These are phyloP conservation scores for Hedychridium roseum DNA, from an alignment of 2,888 invertebrate species.

Conservation along the genomic window DNA sequence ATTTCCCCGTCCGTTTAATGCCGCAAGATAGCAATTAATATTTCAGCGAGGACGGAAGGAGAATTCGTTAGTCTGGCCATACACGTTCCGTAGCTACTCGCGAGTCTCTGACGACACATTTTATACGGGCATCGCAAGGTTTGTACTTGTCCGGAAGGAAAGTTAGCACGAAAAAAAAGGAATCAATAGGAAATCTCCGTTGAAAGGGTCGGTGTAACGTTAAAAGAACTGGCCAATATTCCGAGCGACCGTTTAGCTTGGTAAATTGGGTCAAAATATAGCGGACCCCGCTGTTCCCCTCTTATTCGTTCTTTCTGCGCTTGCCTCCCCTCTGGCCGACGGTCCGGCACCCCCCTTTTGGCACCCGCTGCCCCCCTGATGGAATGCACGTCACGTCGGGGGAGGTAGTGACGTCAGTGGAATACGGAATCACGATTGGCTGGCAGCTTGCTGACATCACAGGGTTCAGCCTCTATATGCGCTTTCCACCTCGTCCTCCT, in stretches of 20 bases:
- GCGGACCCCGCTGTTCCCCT: constrained; percentile 34
- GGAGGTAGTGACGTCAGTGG: constrained; percentile 58
- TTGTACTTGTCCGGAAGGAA: too few relatives aligned
- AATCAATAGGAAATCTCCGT: too few relatives aligned
- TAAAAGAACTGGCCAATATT: constrained; percentile 17
- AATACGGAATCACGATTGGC: constrained; percentile 53
- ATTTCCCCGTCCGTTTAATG: too few relatives aligned
- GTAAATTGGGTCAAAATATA: constrained; percentile 60
- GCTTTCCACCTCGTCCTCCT: constrained; percentile 22
- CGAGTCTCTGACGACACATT: too few relatives aligned
- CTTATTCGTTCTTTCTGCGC: constrained; percentile 17
- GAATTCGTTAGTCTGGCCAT: too few relatives aligned
- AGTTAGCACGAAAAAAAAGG: too few relatives aligned
- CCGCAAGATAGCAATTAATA: too few relatives aligned
- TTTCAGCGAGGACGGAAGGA: too few relatives aligned
- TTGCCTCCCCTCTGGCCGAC: constrained; percentile 22
- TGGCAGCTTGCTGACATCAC: constrained; percentile 55
- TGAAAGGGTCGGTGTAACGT: neutral
- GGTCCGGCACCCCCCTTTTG: constrained; percentile 33
- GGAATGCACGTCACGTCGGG: constrained; percentile 56
- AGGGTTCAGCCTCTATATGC: constrained; percentile 39
- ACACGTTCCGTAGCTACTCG: too few relatives aligned
- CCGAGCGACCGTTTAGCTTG: constrained; percentile 32
- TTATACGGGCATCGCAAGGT: too few relatives aligned
- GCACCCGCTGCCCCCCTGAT: constrained; percentile 36